Percentiles rank a stretch among this genome's conserved stretches.
Evolutionary conservation across 30 jellyfish, hydroid and myxozoan genomes (phyloP).

Genomic region (Hydractinia symbiolongicarpus): DNA sequence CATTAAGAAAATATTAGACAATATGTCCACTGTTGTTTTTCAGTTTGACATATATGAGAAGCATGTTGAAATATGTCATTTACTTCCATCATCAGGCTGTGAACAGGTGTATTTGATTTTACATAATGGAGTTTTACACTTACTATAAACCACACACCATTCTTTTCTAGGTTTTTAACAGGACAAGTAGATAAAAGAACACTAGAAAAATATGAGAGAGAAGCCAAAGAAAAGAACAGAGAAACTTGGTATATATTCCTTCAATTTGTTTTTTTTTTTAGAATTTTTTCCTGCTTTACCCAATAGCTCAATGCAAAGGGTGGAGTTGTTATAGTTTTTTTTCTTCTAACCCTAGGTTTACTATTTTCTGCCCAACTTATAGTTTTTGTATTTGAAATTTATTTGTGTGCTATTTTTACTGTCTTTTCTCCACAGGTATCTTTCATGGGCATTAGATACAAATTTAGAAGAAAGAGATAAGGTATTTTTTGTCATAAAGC

Average conservation of each 20-base stretch:
- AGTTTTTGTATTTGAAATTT: background rate
- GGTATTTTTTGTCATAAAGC: slow-evolving; percentile 31
- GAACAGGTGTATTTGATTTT: too few relatives aligned
- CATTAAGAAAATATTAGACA: too few relatives aligned
- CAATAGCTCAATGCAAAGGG: too few relatives aligned
- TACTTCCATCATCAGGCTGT: too few relatives aligned
- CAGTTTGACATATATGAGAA: too few relatives aligned
- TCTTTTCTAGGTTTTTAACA: slow-evolving; percentile 65
- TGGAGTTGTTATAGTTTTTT: background rate
- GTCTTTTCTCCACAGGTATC: slow-evolving; percentile 55
- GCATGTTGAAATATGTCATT: too few relatives aligned
- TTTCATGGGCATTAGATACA: slow-evolving; percentile 99
- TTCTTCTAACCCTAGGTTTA: background rate
- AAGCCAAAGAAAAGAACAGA: slow-evolving; percentile 98
- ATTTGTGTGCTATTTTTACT: background rate
- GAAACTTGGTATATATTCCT: slow-evolving; percentile 85
- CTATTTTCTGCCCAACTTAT: background rate
- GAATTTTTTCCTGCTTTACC: background rate
- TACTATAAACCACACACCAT: background rate
- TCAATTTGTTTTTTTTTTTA: background rate
- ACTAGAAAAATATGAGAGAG: slow-evolving; percentile 96
- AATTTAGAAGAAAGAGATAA: slow-evolving; percentile 97
- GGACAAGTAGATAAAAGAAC: slow-evolving; percentile 99
- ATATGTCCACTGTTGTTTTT: too few relatives aligned
- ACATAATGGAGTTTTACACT: too few relatives aligned